Base-by-base conservation (phyloP, 2,888 invertebrate genomes). In the Erebia epiphron region DNA sequence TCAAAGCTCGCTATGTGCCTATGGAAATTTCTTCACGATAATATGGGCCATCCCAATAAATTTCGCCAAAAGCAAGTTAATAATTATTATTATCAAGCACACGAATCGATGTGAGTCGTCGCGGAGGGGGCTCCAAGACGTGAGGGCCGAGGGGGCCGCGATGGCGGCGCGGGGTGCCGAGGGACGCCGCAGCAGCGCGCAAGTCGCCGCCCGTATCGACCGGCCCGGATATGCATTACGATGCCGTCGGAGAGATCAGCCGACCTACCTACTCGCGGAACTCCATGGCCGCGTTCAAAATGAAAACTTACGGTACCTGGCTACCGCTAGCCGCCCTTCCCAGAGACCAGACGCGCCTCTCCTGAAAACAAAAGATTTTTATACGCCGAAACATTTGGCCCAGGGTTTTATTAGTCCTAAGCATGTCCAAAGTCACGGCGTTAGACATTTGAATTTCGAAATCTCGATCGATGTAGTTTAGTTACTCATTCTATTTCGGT, bases 141-240 rank as follows among this genome's bases (percentile, higher is more conserved):
- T 77, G 84, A 79, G 84, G 79, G 82, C 26, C 46, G 67, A 71
- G 67, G 84, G 67, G 84, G 79, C 82, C 77, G 74, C 73, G 75
- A 75, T 78, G 71, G 79, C 73, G 82, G 81, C 57, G 87, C 80
- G 85, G 86, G 84, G 84, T 62, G 80, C 74, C 75, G 84, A 79
- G 86, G 85, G 84, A 80, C 82, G 85, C 82, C 83, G 78, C 85
- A 85, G 84, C 78, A 88, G 80, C 86, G 92, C 92, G 92, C 92
- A 92, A 91, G 89, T 92, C 92, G 88, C 81, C 83, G 83, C 79
- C 82, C 81, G 88, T 92, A 92, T 92, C 92, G 92, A 92, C 92
- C 92, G 90, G 85, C 87, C 90, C 91, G 91, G 91, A 90, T 91
- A 87, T 91, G 91, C 91, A 90, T 86, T 82, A 90, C 89, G 83